Evolutionary conservation across 2,888 invertebrate species (phyloP), one percentile per base, ranked within the genome.

Genomic region (Tethea ocularis): DNA sequence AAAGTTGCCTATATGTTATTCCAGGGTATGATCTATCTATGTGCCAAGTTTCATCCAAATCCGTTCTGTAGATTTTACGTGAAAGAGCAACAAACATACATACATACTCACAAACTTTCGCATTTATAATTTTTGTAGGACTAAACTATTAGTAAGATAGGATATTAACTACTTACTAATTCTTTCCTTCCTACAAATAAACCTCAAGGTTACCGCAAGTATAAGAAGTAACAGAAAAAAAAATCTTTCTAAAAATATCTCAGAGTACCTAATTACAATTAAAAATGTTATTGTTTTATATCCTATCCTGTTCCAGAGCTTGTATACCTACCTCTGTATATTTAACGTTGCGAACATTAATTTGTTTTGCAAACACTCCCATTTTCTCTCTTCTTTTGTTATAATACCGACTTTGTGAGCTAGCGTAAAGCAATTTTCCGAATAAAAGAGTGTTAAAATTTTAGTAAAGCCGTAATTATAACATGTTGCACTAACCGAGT

Each of bases 311-410:
- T 66, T 69, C 56, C 67, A 64, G 64, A 53, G 64, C 67, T 68
- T 66, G 68, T 66, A 72, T 77, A 74, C 74, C 74, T 77, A 72
- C 68, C 70, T 73, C 63, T 74, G 73, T 71, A 67, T 64, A 61
- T 74, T 71, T 68, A 67, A 66, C 68, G 67, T 72, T 68, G 74
- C 65, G 72, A 68, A 74, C 71, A 71, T 76, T 75, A 75, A 75
- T 80, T 75, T 72, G 69, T 78, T 77, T 76, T 67, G 65, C 69
- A 55, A 75, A 68, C 69, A 66, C 66, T 68, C 61, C 52, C 20
- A 22, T 33, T 61, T 64, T 57, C 61, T 75, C 67, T 66, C 60
- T 64, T 68, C 59, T 60, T 55, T 64, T 69, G 61, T 67, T 72
- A 72, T 69, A 66, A 67, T 69, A 68, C 61, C 56, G 63, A 61